Evolutionary conservation across 2,888 invertebrate genomes (phyloP).

Genomic region (Andrena fulva): DNA sequence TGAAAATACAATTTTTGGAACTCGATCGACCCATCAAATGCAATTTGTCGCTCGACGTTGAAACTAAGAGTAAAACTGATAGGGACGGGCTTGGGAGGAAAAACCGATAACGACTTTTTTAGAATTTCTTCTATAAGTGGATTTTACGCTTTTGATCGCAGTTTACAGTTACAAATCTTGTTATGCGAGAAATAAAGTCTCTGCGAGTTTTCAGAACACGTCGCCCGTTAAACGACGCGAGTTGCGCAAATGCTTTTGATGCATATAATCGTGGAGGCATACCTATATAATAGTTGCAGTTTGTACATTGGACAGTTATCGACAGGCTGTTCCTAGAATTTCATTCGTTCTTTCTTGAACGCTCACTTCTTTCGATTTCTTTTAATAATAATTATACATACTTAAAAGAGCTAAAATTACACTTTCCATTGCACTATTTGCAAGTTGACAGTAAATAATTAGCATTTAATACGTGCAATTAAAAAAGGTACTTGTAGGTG

Average conservation of each 20-base stretch:
- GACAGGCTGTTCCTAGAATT: too few species aligned
- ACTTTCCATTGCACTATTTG: too few species aligned
- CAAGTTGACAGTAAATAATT: too few species aligned
- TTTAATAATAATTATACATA: too few species aligned
- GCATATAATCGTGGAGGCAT: neutral
- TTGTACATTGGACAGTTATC: too few species aligned
- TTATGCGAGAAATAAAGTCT: slow-evolving; percentile 14
- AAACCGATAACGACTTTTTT: slow-evolving; percentile 59
- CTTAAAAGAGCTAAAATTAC: too few species aligned
- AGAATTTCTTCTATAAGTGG: slow-evolving; percentile 56
- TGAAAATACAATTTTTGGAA: slow-evolving; percentile 48
- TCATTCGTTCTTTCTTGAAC: too few species aligned
- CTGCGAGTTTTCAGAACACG: neutral
- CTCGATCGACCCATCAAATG: slow-evolving; percentile 48
- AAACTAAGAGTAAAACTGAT: slow-evolving; percentile 55
- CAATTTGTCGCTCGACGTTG: slow-evolving; percentile 50
- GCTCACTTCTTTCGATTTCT: too few species aligned
- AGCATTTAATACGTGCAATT: too few species aligned
- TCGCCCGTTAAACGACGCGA: neutral
- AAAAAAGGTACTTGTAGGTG: too few species aligned
- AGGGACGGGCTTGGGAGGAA: slow-evolving; percentile 34
- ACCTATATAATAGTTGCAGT: too few species aligned
- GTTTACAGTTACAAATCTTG: slow-evolving; percentile 30
- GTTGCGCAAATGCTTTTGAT: neutral
- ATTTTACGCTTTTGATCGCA: slow-evolving; percentile 37